Evolutionary conservation across 2,113 vertebrate species (phyloP).

Genomic region (Cyprinus carpio): DNA sequence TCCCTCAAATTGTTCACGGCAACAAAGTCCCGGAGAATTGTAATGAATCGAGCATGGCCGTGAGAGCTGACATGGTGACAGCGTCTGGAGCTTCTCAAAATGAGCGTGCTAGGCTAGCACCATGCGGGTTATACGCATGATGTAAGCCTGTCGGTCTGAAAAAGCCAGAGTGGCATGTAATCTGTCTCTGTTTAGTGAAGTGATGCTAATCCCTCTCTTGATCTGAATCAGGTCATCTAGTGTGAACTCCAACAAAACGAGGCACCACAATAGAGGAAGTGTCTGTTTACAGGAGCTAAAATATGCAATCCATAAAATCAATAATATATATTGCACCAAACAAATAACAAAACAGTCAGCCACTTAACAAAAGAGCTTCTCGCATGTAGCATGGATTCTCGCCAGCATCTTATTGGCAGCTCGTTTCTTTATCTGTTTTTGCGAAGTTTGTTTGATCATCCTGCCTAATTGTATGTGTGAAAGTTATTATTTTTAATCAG

Average conservation of each 20-base stretch:
- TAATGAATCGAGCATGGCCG: slow-evolving; percentile 53
- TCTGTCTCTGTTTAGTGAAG: slow-evolving; percentile 36
- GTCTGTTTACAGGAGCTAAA: not conserved
- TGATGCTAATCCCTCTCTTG: slow-evolving; percentile 34
- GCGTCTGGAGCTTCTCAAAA: slow-evolving; percentile 51
- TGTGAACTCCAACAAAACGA: slow-evolving; percentile 11
- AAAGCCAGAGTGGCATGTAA: slow-evolving; percentile 29
- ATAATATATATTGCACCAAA: too few species aligned
- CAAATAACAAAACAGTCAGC: too few species aligned
- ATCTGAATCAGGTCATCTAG: slow-evolving; percentile 35
- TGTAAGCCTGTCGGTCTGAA: slow-evolving; percentile 26
- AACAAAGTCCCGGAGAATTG: slow-evolving; percentile 54
- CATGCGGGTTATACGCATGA: slow-evolving; percentile 49
- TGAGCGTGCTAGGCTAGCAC: slow-evolving; percentile 36
- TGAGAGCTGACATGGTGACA: slow-evolving; percentile 56
- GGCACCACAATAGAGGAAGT: not conserved
- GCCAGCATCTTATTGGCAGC: not conserved
- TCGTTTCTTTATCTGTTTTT: not conserved
- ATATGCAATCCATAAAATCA: too few species aligned
- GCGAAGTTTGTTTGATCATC: slow-evolving; percentile 8
- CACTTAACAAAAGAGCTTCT: slow-evolving; percentile 1
- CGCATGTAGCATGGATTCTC: not conserved
- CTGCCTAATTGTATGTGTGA: not conserved
- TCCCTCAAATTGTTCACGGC: slow-evolving; percentile 55
- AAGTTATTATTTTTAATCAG: slow-evolving; percentile 8